These are phyloP conservation scores for Acanthaster planci DNA, from an alignment of 35 echinoderm and acorn worm species.

Conservation along the genomic window DNA sequence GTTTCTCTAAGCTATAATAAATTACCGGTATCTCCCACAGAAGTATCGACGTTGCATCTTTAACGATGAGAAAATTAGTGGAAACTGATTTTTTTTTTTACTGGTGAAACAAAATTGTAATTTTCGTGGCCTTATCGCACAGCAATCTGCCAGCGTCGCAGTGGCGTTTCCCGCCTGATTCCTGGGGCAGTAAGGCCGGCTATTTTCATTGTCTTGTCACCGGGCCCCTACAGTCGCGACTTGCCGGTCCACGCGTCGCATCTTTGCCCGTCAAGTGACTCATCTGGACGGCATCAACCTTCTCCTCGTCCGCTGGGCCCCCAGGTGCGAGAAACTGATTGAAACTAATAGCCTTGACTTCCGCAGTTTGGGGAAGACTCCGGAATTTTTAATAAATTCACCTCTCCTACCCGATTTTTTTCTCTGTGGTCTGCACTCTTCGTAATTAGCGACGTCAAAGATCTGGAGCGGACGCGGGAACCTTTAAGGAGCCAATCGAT, in stretches of 20 bases:
- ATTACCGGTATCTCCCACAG: too few species aligned
- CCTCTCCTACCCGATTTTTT: not conserved
- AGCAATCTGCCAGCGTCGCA: not conserved
- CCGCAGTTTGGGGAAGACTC: conserved; percentile 33
- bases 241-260: not conserved
- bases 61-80: too few species aligned
- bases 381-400: conserved; percentile 35
- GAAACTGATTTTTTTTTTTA: too few species aligned
- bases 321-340: conserved; percentile 30
- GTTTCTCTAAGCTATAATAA: too few species aligned
- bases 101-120: too few species aligned
- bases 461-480: not conserved
- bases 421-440: not conserved
- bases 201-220: conserved; percentile 33
- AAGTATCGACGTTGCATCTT: too few species aligned
- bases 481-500: conserved; percentile 15
- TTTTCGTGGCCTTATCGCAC: too few species aligned
- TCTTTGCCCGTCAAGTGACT: not conserved
- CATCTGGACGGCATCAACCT: not conserved
- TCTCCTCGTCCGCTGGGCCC: not conserved
- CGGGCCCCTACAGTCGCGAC: not conserved
- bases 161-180: not conserved
- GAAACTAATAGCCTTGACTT: conserved; percentile 51
- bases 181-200: not conserved
- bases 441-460: conserved; percentile 21